Percentiles rank a stretch among this genome's conserved stretches.
These are phyloP conservation scores for Steromphala cineraria DNA, from an alignment of 2,888 invertebrate genomes.

Conservation along the genomic window DNA sequence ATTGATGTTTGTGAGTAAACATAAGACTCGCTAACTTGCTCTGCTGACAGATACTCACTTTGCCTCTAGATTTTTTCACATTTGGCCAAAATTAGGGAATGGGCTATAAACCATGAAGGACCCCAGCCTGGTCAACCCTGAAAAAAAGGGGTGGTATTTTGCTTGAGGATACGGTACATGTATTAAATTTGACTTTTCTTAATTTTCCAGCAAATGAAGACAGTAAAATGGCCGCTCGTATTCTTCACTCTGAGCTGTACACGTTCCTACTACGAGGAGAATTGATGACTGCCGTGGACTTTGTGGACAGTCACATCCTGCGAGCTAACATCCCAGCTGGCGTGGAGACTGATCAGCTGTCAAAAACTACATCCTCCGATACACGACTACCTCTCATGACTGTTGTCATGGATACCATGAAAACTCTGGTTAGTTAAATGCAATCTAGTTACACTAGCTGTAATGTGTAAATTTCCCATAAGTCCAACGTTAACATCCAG, in stretches of 20 bases:
- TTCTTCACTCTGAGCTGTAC: slow-evolving; percentile 70
- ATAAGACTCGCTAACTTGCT: too few relatives aligned
- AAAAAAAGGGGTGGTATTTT: too few relatives aligned
- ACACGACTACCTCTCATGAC: slow-evolving; percentile 60
- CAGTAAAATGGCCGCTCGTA: slow-evolving; percentile 50
- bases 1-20: too few relatives aligned
- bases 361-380: slow-evolving; percentile 39
- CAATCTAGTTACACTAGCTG: not conserved
- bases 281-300: slow-evolving; percentile 57
- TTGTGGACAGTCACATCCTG: slow-evolving; percentile 62
- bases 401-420: slow-evolving; percentile 55
- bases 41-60: too few relatives aligned
- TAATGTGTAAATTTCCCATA: too few relatives aligned
- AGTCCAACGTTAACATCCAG: too few relatives aligned
- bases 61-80: too few relatives aligned
- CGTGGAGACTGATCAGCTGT: slow-evolving; percentile 46
- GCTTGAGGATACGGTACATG: too few relatives aligned
- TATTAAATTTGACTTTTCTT: too few relatives aligned
- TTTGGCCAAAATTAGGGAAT: too few relatives aligned
- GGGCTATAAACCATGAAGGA: too few relatives aligned
- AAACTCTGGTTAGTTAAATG: slow-evolving; percentile 50
- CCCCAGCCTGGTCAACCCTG: too few relatives aligned
- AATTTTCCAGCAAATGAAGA: slow-evolving; percentile 45
- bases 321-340: slow-evolving; percentile 54
- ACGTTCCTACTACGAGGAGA: slow-evolving; percentile 64